These are phyloP conservation scores for Myathropa florea DNA, from an alignment of 2,888 invertebrate genomes.

Conservation along the genomic window DNA sequence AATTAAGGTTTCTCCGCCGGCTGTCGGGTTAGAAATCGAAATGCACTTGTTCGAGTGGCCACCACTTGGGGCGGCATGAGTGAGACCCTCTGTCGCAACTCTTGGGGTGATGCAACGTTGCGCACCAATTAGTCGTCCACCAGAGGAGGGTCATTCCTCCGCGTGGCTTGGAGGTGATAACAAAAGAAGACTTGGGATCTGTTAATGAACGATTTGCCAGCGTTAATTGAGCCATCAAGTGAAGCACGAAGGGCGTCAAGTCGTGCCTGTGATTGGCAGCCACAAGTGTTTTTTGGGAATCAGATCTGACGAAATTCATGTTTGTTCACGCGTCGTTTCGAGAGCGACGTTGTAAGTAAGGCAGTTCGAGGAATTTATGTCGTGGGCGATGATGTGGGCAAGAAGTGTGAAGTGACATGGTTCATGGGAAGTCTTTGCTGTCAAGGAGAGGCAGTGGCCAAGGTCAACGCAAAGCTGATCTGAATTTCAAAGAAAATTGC, in stretches of 20 bases:
- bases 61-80: not conserved
- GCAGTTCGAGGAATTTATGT: not conserved
- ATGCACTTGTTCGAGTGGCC: constrained; percentile 10
- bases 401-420: not conserved
- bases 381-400: not conserved
- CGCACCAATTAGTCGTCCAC: constrained; percentile 8
- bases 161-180: constrained; percentile 4
- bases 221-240: not conserved
- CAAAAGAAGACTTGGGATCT: constrained; percentile 3
- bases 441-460: not conserved
- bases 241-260: not conserved
- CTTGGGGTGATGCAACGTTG: constrained; percentile 5
- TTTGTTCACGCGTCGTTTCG: not conserved
- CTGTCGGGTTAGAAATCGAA: constrained; percentile 12
- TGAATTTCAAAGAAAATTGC: too few relatives aligned
- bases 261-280: not conserved
- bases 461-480: not conserved
- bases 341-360: not conserved
- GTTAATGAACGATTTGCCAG: not conserved
- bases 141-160: not conserved
- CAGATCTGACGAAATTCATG: not conserved
- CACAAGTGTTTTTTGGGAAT: not conserved
- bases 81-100: constrained; percentile 1
- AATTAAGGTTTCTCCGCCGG: constrained; percentile 45
- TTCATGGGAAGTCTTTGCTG: not conserved